Conservation (phyloP, 2,113 vertebrate genomes). For the Stictonetta naevosa region DNA sequence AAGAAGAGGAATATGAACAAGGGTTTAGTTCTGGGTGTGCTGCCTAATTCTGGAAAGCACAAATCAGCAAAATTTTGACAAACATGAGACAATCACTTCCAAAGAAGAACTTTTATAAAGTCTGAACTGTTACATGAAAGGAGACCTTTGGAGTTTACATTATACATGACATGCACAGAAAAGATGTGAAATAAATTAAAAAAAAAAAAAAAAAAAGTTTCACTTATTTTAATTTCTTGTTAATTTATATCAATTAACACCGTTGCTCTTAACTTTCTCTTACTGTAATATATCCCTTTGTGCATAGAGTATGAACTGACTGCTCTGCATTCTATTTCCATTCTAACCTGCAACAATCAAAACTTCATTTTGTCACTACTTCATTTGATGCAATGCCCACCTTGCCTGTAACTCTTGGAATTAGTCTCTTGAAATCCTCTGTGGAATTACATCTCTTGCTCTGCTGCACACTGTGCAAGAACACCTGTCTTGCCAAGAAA, state of each 20-base stretch:
- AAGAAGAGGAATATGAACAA: not conserved
- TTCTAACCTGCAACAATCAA: conserved; percentile 18
- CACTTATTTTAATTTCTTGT: conserved; percentile 31
- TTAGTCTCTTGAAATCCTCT: conserved; percentile 7
- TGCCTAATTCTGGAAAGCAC: not conserved
- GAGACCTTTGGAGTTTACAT: not conserved
- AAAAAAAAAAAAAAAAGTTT: not conserved
- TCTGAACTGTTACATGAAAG: not conserved
- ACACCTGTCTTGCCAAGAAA: conserved; percentile 43
- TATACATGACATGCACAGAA: not conserved
- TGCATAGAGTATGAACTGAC: not conserved
- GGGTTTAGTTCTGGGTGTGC: not conserved
- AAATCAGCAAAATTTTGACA: not conserved
- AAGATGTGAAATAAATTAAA: not conserved
- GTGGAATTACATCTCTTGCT: conserved; percentile 35
- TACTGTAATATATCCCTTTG: conserved; percentile 5
- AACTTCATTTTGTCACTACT: conserved; percentile 23
- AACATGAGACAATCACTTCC: not conserved
- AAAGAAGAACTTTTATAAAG: not conserved
- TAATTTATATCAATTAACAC: conserved; percentile 49
- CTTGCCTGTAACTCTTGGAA: conserved; percentile 27
- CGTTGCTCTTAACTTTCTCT: conserved; percentile 36
- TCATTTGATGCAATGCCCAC: not conserved
- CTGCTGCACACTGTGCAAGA: conserved; percentile 18
- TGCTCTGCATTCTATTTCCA: conserved; percentile 7